Evolutionary conservation across 2,888 invertebrate genomes (phyloP), one percentile per base, ranked within the genome.

Genomic region (Emmelina monodactyla): DNA sequence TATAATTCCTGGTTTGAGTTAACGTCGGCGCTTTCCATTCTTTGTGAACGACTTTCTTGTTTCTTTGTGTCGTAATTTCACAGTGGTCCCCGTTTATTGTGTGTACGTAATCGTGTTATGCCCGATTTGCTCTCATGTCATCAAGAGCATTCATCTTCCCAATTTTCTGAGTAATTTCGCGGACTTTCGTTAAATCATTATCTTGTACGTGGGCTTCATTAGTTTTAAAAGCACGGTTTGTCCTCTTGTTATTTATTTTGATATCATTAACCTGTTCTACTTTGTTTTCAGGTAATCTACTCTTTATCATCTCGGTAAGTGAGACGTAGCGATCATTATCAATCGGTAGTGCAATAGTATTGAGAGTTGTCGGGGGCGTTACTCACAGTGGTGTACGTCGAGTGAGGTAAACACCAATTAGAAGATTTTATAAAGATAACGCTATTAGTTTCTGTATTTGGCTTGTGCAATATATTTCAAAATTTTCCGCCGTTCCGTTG

Each of bases 401-500:
- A 50, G 52, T 73, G 70, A 61, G 53, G 71, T 65, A 67, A 75
- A 72, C 69, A 62, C 59, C 73, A 78, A 76, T 79, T 79, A 78
- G 59, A 57, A 60, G 78, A 75, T 76, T 68, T 60, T 49, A 61
- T 55, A 62, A 59, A 68, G 72, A 76, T 78, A 72, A 75, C 63
- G 58, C 57, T 53, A 58, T 62, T 67, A 75, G 72, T 67, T 71
- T 69, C 67, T 70, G 70, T 68, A 58, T 55, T 58, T 58, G 53
- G 59, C 67, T 79, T 78, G 68, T 62, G 76, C 63, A 79, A 79
- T 50, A 46, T 46, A 63, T 79, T 79, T 69, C 73, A 75, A 76
- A 76, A 78, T 67, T 73, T 71, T 69, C 75, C 73, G 70, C 70
- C 58, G 64, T 62, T 67, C 63, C 66, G 66, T 62, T 63, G 65